These are phyloP conservation scores for Neria commutata DNA, from an alignment of 2,888 invertebrate species.

Conservation along the genomic window DNA sequence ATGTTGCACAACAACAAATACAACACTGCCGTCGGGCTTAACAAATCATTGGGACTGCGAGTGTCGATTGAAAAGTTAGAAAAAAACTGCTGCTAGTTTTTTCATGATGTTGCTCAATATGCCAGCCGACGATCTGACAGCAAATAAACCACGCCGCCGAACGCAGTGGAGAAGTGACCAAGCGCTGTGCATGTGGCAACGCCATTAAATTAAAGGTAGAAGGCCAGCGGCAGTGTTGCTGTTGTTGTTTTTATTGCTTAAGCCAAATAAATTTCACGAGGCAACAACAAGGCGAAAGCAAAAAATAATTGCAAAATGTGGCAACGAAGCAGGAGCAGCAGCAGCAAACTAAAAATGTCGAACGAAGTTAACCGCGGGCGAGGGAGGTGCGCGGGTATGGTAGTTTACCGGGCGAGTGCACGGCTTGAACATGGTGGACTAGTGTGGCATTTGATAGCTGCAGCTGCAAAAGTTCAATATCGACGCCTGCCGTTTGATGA, in stretches of 20 bases:
- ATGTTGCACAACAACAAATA: background rate
- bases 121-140: no score
- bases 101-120: no score
- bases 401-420: background rate
- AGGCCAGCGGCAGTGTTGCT: slow-evolving; percentile 1
- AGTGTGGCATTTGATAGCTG: background rate
- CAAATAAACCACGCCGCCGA: background rate
- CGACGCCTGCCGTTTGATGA: background rate
- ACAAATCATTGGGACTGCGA: no score
- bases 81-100: no score
- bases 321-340: background rate
- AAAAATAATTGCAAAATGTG: background rate
- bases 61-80: background rate
- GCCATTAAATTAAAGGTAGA: slow-evolving; percentile 4
- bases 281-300: background rate
- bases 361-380: background rate
- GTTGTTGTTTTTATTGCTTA: no score
- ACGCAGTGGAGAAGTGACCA: background rate
- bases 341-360: background rate
- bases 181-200: background rate
- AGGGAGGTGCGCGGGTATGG: background rate
- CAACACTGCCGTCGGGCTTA: background rate
- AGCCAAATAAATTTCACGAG: slow-evolving; percentile 2
- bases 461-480: slow-evolving; percentile 1
- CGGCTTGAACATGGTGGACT: background rate